Conservation (phyloP, 1,140 invertebrate species). For the Drosophila erecta region DNA sequence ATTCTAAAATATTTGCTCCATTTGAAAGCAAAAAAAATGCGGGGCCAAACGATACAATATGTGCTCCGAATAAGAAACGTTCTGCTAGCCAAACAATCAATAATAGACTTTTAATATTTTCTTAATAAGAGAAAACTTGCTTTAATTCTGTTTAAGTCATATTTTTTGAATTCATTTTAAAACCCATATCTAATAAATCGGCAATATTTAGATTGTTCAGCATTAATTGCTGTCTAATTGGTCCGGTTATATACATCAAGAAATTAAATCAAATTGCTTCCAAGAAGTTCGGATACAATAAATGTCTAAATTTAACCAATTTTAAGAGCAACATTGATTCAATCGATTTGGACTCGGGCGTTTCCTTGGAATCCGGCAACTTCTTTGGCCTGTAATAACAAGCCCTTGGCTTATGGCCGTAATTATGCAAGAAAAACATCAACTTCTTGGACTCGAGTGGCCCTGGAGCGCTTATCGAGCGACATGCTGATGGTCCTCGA, state of each 20-base stretch:
- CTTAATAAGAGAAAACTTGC: background rate
- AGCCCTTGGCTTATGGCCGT: conserved; percentile 21
- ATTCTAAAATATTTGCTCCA: conserved; percentile 40
- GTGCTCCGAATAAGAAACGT: background rate
- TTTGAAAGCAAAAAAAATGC: background rate
- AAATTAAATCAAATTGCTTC: background rate
- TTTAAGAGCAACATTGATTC: conserved; percentile 21
- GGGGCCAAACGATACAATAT: background rate
- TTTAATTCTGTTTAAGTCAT: too few relatives aligned
- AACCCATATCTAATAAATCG: too few relatives aligned
- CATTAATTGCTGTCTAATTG: too few relatives aligned
- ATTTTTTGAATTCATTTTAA: too few relatives aligned
- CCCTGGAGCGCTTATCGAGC: conserved; percentile 47
- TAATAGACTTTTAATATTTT: background rate
- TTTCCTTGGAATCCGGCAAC: conserved; percentile 11
- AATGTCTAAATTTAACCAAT: conserved; percentile 8
- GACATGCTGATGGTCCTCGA: conserved; percentile 6
- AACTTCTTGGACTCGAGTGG: conserved; percentile 38
- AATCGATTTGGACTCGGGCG: conserved; percentile 40
- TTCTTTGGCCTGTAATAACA: conserved; percentile 61
- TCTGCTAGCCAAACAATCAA: background rate
- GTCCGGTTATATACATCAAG: too few relatives aligned
- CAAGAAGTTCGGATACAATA: background rate
- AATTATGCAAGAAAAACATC: conserved; percentile 61
- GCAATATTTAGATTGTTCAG: too few relatives aligned